Base-by-base conservation (phyloP, 2,888 invertebrate genomes). In the Polyommatus icarus region DNA sequence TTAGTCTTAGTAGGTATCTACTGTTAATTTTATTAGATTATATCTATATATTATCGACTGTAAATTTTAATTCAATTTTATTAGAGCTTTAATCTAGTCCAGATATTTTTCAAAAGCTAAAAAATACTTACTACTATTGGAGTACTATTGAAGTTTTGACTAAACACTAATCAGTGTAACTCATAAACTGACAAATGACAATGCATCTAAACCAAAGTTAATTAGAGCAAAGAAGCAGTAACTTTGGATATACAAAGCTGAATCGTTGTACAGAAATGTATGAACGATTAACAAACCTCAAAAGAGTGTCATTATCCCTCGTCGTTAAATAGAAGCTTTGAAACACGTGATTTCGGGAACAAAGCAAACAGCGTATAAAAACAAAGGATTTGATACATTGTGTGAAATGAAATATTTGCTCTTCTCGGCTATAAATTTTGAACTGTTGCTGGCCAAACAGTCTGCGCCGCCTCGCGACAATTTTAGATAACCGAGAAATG, bases 401-500 rank as follows among this genome's bases (percentile, higher is more conserved):
- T 67, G 67, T 15, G 67, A 15, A 67, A 67, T 67, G 67, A 67
- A 29, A 67, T 32, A 67, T 67, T 67, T 67, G 67, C 67, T 32
- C 67, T 67, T 67, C 29, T 67, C 67, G 15, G 67, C 67, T 67
- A 67, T 32, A 67, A 29, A 67, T 32, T 67, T 29, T 29, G 29
- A 67, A 18, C 61, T 67, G 50, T 24, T 24, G 8, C 50, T 50
- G 15, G 46, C 46, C 46, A 46, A 54, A 50, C 50, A 50, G 75
- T 24, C 32, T 50, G 54, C 29, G 75, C 75, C 54, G 54, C 50
- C 75, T 73, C 50, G 67, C 54, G 75, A 54, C 75, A 54, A 7
- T 75, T 75, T 12, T 50, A 73, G 54, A 75, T 75, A 75, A 54
- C 75, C 18, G 50, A 75, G 15, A 75, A 54, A 54, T 75, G 29